Conservation (phyloP, 2,113 vertebrate genomes). For the Megaptera novaeangliae region DNA sequence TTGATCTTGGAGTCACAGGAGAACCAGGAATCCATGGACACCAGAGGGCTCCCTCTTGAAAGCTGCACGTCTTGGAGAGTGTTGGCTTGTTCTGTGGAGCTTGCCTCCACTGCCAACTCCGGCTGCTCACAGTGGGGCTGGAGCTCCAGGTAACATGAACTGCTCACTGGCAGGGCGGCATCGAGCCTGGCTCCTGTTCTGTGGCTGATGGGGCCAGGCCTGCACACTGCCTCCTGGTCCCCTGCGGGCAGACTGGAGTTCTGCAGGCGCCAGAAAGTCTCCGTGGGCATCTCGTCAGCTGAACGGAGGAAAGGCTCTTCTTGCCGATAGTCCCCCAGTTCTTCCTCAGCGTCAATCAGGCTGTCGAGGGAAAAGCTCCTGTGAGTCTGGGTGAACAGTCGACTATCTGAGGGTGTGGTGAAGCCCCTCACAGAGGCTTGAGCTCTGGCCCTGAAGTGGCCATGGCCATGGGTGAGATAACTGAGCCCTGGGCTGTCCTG, state of each 20-base stretch:
- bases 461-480: background rate
- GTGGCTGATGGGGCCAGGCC: background rate
- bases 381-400: conserved; percentile 25
- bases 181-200: conserved; percentile 50
- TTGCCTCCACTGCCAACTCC: conserved; percentile 27
- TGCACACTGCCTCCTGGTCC: conserved; percentile 40
- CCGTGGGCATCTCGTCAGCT: conserved; percentile 84
- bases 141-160: conserved; percentile 78
- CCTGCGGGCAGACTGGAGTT: conserved; percentile 43
- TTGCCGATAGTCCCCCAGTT: conserved; percentile 52
- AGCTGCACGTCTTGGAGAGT: background rate
- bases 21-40: conserved; percentile 82
- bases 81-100: background rate
- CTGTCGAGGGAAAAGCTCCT: conserved; percentile 79
- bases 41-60: conserved; percentile 73
- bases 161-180: conserved; percentile 54
- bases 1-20: conserved; percentile 80
- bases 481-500: background rate
- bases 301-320: conserved; percentile 72
- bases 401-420: background rate
- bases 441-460: background rate
- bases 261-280: conserved; percentile 84
- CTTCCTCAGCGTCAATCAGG: conserved; percentile 76
- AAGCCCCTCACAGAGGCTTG: background rate
- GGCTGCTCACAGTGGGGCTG: conserved; percentile 34